Evolutionary conservation across 2,888 invertebrate species (phyloP).

Genomic region (Diogma glabrata): DNA sequence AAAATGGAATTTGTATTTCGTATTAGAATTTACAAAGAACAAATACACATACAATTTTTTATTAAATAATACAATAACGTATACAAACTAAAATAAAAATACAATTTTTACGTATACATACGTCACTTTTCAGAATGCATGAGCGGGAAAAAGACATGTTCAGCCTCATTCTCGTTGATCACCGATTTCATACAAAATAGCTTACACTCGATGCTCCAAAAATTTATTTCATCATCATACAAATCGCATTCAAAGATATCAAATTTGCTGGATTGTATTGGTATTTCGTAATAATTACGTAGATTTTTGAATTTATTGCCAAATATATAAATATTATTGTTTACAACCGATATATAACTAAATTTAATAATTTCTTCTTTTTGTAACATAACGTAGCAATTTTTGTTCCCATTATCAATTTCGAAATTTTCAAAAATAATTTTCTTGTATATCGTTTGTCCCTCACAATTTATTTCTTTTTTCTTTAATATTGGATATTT

Average conservation of each 20-base stretch:
- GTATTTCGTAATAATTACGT: neutral
- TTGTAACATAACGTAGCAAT: neutral
- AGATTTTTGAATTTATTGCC: neutral
- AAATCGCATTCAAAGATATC: neutral
- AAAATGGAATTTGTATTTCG: no score
- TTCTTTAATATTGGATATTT: neutral
- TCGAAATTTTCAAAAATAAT: neutral
- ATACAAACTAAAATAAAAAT: no score
- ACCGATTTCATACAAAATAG: neutral
- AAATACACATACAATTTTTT: no score
- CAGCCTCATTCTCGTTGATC: neutral
- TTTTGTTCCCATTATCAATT: neutral
- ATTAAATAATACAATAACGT: no score
- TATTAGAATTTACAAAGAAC: no score
- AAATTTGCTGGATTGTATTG: neutral
- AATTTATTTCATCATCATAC: neutral
- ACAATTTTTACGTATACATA: neutral
- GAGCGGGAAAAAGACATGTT: neutral
- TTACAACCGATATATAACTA: neutral
- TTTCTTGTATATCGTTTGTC: neutral
- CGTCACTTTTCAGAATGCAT: neutral
- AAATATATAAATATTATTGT: neutral
- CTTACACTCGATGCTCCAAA: neutral
- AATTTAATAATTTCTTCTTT: neutral
- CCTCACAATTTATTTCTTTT: neutral